These are phyloP conservation scores for Quiscalus mexicanus DNA, from an alignment of 2,113 vertebrate genomes.

Conservation along the genomic window DNA sequence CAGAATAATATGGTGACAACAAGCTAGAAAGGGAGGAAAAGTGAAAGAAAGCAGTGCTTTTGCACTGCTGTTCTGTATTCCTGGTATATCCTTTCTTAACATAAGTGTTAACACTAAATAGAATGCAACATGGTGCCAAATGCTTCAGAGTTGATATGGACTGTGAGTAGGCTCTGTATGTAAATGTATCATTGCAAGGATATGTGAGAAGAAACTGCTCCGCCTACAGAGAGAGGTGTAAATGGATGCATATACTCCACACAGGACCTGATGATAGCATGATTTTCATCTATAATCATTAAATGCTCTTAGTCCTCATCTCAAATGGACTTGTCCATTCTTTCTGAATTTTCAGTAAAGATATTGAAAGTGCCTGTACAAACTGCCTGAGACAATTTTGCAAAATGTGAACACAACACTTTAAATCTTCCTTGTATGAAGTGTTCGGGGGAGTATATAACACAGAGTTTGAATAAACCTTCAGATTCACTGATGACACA, in stretches of 20 bases:
- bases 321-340: neutral
- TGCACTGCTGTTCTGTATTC: constrained; percentile 18
- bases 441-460: neutral
- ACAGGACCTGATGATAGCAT: neutral
- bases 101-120: constrained; percentile 51
- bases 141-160: constrained; percentile 33
- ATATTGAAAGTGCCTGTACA: neutral
- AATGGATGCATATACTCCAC: constrained; percentile 34
- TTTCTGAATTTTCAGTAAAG: neutral
- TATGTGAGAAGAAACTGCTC: constrained; percentile 56
- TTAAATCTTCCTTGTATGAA: neutral
- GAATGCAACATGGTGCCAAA: constrained; percentile 27
- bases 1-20: neutral
- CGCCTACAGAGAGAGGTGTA: constrained; percentile 34
- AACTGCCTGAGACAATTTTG: neutral
- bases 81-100: constrained; percentile 24
- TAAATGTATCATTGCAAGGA: constrained; percentile 51
- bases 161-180: constrained; percentile 60
- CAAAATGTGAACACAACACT: neutral
- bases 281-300: constrained; percentile 6
- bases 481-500: constrained; percentile 44
- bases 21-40: neutral
- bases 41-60: neutral
- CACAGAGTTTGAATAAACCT: constrained; percentile 12
- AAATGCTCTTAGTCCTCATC: neutral